Conservation (phyloP, 2,113 vertebrate genomes). For the cat (Felis catus) region DNA sequence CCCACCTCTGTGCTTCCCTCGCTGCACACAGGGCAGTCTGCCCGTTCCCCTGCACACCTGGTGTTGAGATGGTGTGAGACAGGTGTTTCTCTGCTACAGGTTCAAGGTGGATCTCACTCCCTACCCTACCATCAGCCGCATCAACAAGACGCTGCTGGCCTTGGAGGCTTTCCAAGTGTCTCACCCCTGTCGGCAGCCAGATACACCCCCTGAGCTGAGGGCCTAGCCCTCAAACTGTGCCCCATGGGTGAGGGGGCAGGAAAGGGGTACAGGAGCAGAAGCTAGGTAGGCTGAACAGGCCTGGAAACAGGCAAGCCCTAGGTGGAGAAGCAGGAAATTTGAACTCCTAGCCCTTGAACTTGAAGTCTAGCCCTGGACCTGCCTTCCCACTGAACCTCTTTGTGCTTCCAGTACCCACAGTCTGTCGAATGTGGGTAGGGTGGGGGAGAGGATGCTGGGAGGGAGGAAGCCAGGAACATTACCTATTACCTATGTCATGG, state of each 20-base stretch:
- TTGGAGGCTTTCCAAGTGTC: conserved; percentile 92
- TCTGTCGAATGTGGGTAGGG: not conserved
- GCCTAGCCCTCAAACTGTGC: conserved; percentile 74
- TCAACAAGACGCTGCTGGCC: conserved; percentile 91
- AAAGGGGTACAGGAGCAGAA: not conserved
- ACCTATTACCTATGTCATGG: not conserved
- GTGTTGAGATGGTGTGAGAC: not conserved
- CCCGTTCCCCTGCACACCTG: not conserved
- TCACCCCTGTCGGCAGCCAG: conserved; percentile 93
- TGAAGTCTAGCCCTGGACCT: not conserved
- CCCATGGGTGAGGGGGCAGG: not conserved
- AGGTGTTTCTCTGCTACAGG: conserved; percentile 83
- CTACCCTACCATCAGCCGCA: conserved; percentile 90
- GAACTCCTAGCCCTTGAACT: not conserved
- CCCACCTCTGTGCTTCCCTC: not conserved
- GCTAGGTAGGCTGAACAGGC: not conserved
- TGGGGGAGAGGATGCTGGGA: not conserved
- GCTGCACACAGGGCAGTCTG: not conserved
- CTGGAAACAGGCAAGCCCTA: not conserved
- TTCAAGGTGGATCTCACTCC: conserved; percentile 91
- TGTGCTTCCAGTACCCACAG: not conserved
- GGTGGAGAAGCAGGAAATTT: not conserved
- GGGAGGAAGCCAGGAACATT: not conserved
- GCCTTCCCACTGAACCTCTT: not conserved
- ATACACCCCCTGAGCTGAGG: conserved; percentile 90